These are phyloP conservation scores for Pelochelys cantorii DNA, from an alignment of 2,797 vertebrate species.

Conservation along the genomic window DNA sequence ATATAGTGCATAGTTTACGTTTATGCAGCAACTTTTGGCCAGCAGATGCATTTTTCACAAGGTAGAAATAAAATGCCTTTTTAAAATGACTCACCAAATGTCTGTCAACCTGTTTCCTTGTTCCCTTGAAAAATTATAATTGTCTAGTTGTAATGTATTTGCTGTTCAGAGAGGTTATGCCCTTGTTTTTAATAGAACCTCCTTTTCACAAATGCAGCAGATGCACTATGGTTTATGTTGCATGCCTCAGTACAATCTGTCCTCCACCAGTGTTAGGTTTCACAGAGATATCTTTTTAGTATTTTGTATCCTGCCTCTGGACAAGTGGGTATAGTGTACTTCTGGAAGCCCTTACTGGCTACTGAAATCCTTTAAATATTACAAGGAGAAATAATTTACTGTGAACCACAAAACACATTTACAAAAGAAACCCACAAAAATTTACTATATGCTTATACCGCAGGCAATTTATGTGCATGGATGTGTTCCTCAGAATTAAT, in stretches of 20 bases:
- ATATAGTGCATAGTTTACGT: neutral
- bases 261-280: slow-evolving; percentile 1
- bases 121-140: neutral
- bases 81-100: neutral
- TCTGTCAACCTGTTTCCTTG: neutral
- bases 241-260: slow-evolving; percentile 31
- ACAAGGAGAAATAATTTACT: neutral
- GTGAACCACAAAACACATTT: neutral
- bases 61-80: neutral
- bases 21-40: neutral
- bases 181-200: neutral
- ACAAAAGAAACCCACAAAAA: neutral
- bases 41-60: slow-evolving; percentile 11
- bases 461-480: neutral
- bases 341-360: neutral
- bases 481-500: neutral
- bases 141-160: neutral
- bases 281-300: slow-evolving; percentile 3
- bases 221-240: neutral
- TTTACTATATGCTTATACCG: neutral
- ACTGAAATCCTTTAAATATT: slow-evolving; percentile 39
- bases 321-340: neutral
- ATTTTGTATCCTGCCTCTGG: neutral
- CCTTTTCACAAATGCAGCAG: neutral
- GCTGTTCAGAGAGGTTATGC: neutral